Percentiles rank a stretch among this genome's conserved stretches.
Evolutionary conservation across 2,797 vertebrate genomes (phyloP).

Genomic region (Cynodonichthys magdalenae): DNA sequence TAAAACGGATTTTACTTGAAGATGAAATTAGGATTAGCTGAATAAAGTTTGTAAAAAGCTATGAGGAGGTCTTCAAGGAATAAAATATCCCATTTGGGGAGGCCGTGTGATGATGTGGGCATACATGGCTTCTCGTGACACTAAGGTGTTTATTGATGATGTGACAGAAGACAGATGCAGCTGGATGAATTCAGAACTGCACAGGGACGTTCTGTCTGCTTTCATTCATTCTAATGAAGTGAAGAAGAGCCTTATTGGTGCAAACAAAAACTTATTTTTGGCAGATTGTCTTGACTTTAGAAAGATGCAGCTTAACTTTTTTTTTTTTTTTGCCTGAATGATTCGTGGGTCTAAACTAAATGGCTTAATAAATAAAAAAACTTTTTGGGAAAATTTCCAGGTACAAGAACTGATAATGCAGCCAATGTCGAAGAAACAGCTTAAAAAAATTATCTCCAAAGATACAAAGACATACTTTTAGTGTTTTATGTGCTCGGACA

Average conservation of each 20-base stretch:
- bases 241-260: background rate
- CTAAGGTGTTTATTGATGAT: conserved; percentile 2
- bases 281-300: too few relatives aligned
- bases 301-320: too few relatives aligned
- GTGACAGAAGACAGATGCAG: conserved; percentile 1
- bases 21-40: background rate
- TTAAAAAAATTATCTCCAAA: background rate
- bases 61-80: background rate
- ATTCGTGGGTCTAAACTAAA: background rate
- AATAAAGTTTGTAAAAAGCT: background rate
- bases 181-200: conserved; percentile 3
- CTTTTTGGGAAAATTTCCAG: background rate
- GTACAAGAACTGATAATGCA: background rate
- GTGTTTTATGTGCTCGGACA: too few relatives aligned
- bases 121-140: background rate
- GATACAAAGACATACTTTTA: too few relatives aligned
- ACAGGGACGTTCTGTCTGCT: background rate
- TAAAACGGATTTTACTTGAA: too few relatives aligned
- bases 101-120: background rate
- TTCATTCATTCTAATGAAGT: background rate
- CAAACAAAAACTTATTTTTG: too few relatives aligned
- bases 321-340: too few relatives aligned
- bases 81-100: background rate
- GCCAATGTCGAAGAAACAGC: background rate
- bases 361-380: background rate